Evolutionary conservation across 2,888 invertebrate species (phyloP), one percentile per base, ranked within the genome.

Genomic region (Morinoia aosen): DNA sequence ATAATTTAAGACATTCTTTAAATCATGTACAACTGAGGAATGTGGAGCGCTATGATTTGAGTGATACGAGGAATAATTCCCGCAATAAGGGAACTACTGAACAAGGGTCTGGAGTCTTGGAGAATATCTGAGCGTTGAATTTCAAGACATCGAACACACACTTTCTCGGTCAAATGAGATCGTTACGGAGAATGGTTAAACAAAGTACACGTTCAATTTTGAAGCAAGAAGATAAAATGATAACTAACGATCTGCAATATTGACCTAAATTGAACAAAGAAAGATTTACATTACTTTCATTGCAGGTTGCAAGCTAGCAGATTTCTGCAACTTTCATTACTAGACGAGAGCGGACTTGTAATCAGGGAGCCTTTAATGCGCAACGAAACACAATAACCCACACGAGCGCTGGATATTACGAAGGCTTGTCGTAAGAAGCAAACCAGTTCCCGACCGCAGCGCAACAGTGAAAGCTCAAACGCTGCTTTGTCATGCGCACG

Each of bases 401-500:
- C 56, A 57, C 56, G 40, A 56, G 93, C 93, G 93, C 25, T 93
- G 56, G 93, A 93, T 93, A 93, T 93, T 93, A 93, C 56, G 93
- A 33, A 93, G n/a, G 93, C 33, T n/a, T 93, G 93, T 57, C 93
- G 93, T 93, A 93, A 57, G 57, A 93, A 93, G 93, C 93, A 93
- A 93, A 57, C 93, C 93, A 93, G 93, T 56, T 93, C 57, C 93
- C 39, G 39, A 48, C 93, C 93, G 33, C 93, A 48, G 19, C 57
- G 33, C 93, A 25, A 12, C 57, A 93, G 93, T 93, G 93, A 93
- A 93, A 93, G 93, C 57, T 93, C 57, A 40, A 90, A 90, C 16
- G 93, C n/a, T 93, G 93, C 93, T 57, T 93, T 93, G 93, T 93
- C 93, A 93, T 93, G 93, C 93, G 48, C 93, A 57, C 57, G 10